Percentiles rank a stretch among this genome's conserved stretches.
Conservation (phyloP, 2,113 vertebrate genomes). For the Hypocryptadius cinnamomeus region DNA sequence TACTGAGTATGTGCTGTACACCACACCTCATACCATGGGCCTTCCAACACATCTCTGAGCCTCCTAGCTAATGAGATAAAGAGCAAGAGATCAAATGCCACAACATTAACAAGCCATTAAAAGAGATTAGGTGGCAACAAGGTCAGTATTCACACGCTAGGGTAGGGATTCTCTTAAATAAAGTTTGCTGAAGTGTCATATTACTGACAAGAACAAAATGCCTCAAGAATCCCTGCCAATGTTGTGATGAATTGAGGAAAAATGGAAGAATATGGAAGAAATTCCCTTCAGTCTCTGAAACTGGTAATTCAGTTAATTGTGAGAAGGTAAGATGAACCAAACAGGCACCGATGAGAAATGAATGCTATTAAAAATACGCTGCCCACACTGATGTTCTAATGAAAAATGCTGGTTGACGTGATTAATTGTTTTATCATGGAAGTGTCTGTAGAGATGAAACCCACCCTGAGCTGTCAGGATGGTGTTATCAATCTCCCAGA, state of each 20-base stretch:
- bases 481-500: slow-evolving; percentile 1
- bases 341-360: slow-evolving; percentile 18
- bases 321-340: not conserved
- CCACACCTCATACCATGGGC: fast-evolving
- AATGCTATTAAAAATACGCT: slow-evolving; percentile 27
- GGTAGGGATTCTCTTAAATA: not conserved
- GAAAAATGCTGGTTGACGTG: slow-evolving; percentile 15
- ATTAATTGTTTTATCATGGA: slow-evolving; percentile 27
- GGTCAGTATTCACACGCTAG: not conserved
- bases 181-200: not conserved
- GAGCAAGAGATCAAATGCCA: not conserved
- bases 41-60: not conserved
- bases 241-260: not conserved
- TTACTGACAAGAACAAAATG: not conserved
- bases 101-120: not conserved
- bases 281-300: not conserved
- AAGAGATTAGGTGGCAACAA: not conserved
- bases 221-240: not conserved
- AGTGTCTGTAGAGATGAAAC: not conserved
- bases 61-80: not conserved
- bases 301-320: not conserved
- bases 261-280: not conserved
- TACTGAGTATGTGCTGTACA: not conserved
- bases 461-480: not conserved
- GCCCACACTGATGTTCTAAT: slow-evolving; percentile 11